Base-by-base conservation (phyloP, 2,113 vertebrate species). In the Hippopotamus amphibius region DNA sequence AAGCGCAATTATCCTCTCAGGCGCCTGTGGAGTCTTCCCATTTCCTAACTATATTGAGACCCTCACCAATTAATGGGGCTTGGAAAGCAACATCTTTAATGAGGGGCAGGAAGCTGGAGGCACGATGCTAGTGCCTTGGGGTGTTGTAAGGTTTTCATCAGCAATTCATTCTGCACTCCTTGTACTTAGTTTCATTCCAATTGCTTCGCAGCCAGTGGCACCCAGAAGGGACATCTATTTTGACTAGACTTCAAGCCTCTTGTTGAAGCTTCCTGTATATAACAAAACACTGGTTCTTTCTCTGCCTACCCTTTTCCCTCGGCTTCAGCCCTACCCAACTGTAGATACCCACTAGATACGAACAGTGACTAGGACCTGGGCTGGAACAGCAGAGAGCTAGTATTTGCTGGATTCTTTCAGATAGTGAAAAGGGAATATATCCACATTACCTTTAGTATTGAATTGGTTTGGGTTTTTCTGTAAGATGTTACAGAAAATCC, bases 211-310 rank as follows among this genome's bases (percentile, higher is more conserved):
- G 81, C 66, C 90, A 88, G 85, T 24, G 80, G 95, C 68, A 71
- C 26, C 94, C 81, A 86, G 96, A 95, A 95, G 43, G 61, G 41
- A 86, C 33, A 22, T 43, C 65, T 57, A 88, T 98, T 95, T 93
- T 91, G 69, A 95, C 4, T 53, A 65, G 61, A 63, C 7, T n/a
- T 41, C 50, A 28, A 95, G 72, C 28, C 69, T 90, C 63, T 97
- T 37, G 53, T 61, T 74, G 91, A 96, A 92, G 53, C 69, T 88
- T 90, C 87, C 59, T 87, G 61, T 76, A 16, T n/a, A 26, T 88
- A 83, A 65, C 57, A 76, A 97, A 82, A 83, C 43, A 5, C 21
- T 71, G 66, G 83, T 17, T 43, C 61, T 94, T 84, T 89, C 50
- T 95, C 41, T 71, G 66, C 16, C 37, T 89, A 59, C 8, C 10